A percentile compares a stretch with the other conserved stretches of the same genome.
phyloP scores from a whole-genome alignment of 2,113 vertebrate species.

The Accipiter cooperii region DNA sequence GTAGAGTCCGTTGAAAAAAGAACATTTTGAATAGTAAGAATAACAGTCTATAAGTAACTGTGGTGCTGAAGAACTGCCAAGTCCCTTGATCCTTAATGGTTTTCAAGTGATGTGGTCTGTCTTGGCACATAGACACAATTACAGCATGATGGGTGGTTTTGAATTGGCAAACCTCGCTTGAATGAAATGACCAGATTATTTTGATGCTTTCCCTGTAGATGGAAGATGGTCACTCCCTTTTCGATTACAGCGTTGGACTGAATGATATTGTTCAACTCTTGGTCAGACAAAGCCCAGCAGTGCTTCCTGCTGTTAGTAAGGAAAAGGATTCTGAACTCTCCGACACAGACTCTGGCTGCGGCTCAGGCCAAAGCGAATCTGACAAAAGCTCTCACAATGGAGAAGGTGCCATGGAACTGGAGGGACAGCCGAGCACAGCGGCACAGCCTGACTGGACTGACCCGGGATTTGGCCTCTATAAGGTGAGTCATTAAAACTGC shows the following conservation, averaged over 20 bases:
- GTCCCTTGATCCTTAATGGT: background rate
- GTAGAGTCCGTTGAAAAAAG: fast-evolving
- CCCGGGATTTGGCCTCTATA: constrained; percentile 83
- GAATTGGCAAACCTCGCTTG: background rate
- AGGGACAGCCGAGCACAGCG: constrained; percentile 65
- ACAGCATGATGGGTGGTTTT: fast-evolving
- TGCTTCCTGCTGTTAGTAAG: constrained; percentile 52
- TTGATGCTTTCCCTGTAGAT: constrained; percentile 72
- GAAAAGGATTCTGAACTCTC: constrained; percentile 90
- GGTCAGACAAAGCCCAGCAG: constrained; percentile 77
- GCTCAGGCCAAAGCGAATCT: constrained; percentile 88
- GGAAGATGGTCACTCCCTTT: constrained; percentile 94
- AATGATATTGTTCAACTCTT: constrained; percentile 94
- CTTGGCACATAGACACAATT: background rate
- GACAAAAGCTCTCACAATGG: constrained; percentile 91
- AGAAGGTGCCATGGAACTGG: constrained; percentile 75
- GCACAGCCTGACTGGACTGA: constrained; percentile 55
- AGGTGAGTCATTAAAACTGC: constrained; percentile 58
- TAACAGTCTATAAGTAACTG: background rate
- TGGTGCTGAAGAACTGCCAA: background rate
- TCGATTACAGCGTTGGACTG: constrained; percentile 90
- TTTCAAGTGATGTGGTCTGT: background rate
- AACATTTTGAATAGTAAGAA: background rate
- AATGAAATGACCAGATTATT: background rate
- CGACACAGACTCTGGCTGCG: constrained; percentile 91